These are phyloP conservation scores for Ficedula albicollis DNA, from an alignment of 2,797 vertebrate genomes.

Conservation along the genomic window DNA sequence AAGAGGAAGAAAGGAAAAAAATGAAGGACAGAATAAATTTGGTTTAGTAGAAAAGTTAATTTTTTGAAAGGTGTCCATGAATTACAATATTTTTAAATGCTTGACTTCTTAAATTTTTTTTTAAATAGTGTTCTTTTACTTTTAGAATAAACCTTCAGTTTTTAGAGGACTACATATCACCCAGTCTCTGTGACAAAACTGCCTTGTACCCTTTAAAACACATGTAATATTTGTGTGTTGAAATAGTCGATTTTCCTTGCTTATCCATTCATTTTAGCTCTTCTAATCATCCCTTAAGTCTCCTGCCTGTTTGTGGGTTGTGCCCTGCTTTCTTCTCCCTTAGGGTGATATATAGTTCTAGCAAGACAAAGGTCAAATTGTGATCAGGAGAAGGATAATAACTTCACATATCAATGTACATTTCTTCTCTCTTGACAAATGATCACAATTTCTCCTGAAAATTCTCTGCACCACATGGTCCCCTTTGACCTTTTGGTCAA, in stretches of 20 bases:
- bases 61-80: background rate
- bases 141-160: background rate
- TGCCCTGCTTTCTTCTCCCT: slow-evolving; percentile 3
- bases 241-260: background rate
- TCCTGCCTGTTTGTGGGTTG: background rate
- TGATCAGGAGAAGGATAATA: slow-evolving; percentile 53
- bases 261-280: background rate
- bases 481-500: slow-evolving; percentile 68
- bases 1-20: background rate
- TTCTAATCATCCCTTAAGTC: background rate
- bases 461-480: slow-evolving; percentile 43
- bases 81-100: background rate
- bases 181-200: background rate
- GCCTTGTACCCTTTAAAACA: background rate
- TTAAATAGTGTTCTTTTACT: background rate
- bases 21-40: background rate
- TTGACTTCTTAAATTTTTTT: background rate
- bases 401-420: slow-evolving; percentile 47
- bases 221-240: background rate
- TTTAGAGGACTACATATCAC: background rate
- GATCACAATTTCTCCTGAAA: slow-evolving; percentile 50
- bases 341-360: slow-evolving; percentile 36
- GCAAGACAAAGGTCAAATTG: slow-evolving; percentile 53
- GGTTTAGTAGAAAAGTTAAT: background rate
- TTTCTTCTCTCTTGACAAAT: slow-evolving; percentile 58